Evolutionary conservation across 2,888 invertebrate species (phyloP).

Genomic region (Gandaritis pyraliata): DNA sequence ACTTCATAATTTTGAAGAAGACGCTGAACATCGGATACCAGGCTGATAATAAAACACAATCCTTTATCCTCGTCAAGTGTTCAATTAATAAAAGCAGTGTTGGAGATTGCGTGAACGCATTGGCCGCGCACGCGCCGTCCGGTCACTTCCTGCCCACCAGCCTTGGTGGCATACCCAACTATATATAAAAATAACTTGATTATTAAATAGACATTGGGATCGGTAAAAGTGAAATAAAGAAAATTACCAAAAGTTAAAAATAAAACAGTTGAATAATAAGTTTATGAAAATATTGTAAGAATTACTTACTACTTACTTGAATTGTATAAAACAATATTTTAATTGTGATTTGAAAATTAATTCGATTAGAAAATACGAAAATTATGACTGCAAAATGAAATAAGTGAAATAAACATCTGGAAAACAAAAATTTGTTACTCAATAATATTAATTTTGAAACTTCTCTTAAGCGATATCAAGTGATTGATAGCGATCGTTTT

Average conservation of each 20-base stretch:
- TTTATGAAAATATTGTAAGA: neutral
- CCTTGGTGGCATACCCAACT: constrained; percentile 12
- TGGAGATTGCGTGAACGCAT: constrained; percentile 32
- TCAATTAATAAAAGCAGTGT: constrained; percentile 36
- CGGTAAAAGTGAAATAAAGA: neutral
- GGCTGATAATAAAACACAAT: neutral
- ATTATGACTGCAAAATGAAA: neutral
- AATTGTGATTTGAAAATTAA: neutral
- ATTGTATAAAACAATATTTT: too few species aligned
- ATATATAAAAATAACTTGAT: constrained; percentile 11
- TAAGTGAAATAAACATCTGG: neutral
- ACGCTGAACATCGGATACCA: too few species aligned
- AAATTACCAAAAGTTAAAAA: neutral
- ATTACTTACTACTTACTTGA: too few species aligned
- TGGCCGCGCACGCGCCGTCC: constrained; percentile 28
- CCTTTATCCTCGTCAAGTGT: constrained; percentile 16
- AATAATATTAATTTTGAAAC: neutral
- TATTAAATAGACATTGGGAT: constrained; percentile 2
- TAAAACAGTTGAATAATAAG: neutral
- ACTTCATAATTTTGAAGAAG: too few species aligned
- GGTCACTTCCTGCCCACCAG: constrained; percentile 33
- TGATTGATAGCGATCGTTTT: neutral
- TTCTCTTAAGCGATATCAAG: neutral
- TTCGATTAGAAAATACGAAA: neutral
- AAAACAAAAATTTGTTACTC: neutral